A percentile compares a stretch with the other conserved stretches of the same genome.
Conservation (phyloP, 2,888 invertebrate species). For the Emesis russula region DNA sequence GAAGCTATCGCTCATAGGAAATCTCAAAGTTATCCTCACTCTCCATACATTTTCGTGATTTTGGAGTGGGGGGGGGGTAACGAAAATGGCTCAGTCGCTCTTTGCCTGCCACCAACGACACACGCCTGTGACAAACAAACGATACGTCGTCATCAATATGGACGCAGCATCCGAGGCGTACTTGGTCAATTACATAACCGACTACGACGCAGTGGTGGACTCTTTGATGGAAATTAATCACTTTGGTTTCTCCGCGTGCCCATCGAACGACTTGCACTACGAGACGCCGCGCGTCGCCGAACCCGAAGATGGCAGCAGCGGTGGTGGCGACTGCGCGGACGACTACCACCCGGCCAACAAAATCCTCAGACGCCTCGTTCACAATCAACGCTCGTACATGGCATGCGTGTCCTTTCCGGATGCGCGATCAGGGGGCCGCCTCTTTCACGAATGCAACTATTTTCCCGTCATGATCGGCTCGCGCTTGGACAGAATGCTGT, state of each 20-base stretch:
- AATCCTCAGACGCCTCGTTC: neutral
- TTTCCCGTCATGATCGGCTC: slow-evolving; percentile 9
- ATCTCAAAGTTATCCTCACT: neutral
- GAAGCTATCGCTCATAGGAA: no score
- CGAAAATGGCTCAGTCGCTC: neutral
- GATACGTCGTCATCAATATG: neutral
- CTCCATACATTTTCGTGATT: neutral
- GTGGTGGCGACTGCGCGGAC: neutral
- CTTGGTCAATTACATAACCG: slow-evolving; percentile 1
- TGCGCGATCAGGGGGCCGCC: neutral
- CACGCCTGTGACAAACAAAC: neutral
- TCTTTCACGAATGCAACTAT: slow-evolving; percentile 9
- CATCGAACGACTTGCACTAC: neutral
- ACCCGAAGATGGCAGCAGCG: neutral
- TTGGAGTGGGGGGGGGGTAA: neutral
- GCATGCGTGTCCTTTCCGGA: slow-evolving; percentile 1
- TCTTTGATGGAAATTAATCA: slow-evolving; percentile 7
- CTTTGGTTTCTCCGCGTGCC: neutral
- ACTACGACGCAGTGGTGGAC: neutral
- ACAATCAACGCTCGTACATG: slow-evolving; percentile 4
- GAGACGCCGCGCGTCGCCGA: slow-evolving; percentile 9
- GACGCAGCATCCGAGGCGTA: slow-evolving; percentile 3
- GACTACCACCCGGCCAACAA: neutral
- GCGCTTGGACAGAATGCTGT: slow-evolving; percentile 12
- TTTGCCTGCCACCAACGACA: neutral